phyloP scores from a whole-genome alignment of 2,113 vertebrate genomes.

The Heteronetta atricapilla region DNA sequence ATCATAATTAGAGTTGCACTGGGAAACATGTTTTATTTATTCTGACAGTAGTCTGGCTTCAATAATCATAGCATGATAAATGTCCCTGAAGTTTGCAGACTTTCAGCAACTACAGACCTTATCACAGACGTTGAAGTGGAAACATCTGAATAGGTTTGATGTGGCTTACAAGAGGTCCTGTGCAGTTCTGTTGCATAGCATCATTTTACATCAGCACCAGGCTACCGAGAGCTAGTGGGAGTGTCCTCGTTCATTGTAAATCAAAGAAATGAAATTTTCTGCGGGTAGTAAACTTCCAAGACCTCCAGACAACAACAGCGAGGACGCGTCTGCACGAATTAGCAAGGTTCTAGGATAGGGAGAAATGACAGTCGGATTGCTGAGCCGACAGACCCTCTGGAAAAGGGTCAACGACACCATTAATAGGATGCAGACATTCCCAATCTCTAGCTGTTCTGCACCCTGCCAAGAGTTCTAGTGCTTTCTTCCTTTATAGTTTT shows the following conservation, averaged over 20 bases:
- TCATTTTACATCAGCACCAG: background rate
- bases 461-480: slow-evolving; percentile 43
- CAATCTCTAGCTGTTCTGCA: background rate
- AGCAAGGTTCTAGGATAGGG: background rate
- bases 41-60: slow-evolving; percentile 63
- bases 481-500: background rate
- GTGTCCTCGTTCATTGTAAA: fast-evolving
- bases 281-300: background rate
- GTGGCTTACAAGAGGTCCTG: background rate
- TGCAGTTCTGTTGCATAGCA: background rate
- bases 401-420: slow-evolving; percentile 43
- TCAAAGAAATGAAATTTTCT: background rate
- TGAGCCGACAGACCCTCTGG: background rate
- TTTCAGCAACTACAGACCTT: slow-evolving; percentile 46
- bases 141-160: background rate
- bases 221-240: background rate
- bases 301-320: background rate
- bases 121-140: background rate
- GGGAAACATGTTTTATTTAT: slow-evolving; percentile 66
- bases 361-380: background rate
- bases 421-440: slow-evolving; percentile 53
- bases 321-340: background rate
- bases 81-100: slow-evolving; percentile 30
- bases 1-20: slow-evolving; percentile 60
- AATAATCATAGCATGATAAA: slow-evolving; percentile 43